Conservation (phyloP, 2,888 invertebrate species). For the Sinhomidia bicolor region DNA sequence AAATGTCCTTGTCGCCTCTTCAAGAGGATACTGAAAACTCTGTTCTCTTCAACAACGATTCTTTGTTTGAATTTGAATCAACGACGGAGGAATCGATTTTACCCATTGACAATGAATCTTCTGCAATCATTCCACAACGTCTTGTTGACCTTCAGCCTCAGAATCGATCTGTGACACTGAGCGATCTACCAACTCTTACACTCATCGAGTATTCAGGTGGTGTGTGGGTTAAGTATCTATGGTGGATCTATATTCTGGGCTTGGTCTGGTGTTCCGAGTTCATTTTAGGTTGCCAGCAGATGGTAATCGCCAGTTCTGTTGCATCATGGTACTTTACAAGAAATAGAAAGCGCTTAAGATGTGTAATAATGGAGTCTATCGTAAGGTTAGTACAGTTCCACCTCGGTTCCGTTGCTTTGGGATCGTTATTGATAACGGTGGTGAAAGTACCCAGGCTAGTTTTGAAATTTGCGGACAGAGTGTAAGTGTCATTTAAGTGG, state of each 20-base stretch:
- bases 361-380: constrained; percentile 84
- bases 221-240: constrained; percentile 93
- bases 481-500: constrained; percentile 85
- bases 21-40: background rate
- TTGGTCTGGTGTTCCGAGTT: constrained; percentile 97
- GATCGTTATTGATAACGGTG: constrained; percentile 95
- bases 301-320: constrained; percentile 96
- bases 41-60: background rate
- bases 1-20: background rate
- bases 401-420: constrained; percentile 96
- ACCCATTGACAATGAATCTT: background rate
- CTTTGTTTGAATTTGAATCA: background rate
- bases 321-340: constrained; percentile 95
- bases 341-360: constrained; percentile 84
- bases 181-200: constrained; percentile 80
- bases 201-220: constrained; percentile 89
- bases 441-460: constrained; percentile 95
- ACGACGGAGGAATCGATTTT: background rate
- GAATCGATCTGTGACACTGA: constrained; percentile 34
- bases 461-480: constrained; percentile 93
- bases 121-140: background rate
- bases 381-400: constrained; percentile 93
- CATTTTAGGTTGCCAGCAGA: constrained; percentile 96
- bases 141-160: constrained; percentile 22
- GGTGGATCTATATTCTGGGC: constrained; percentile 96